Percentiles rank a stretch among this genome's conserved stretches.
These are phyloP conservation scores for Parotia lawesii DNA, from an alignment of 2,113 vertebrate species.

Conservation along the genomic window DNA sequence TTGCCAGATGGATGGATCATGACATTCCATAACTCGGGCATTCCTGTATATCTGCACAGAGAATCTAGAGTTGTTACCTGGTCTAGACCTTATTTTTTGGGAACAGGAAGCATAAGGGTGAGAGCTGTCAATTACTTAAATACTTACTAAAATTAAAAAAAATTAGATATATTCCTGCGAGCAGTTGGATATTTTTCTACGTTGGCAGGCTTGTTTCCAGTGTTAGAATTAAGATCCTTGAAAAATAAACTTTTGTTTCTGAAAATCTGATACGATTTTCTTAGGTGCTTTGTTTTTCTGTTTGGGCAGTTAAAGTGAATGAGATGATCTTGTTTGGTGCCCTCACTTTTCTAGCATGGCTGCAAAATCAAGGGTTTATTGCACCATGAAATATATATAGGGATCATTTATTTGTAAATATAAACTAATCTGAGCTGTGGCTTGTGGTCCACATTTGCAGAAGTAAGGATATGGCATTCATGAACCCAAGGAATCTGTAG, in stretches of 20 bases:
- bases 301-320: background rate
- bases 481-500: background rate
- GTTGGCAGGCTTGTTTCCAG: background rate
- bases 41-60: conserved; percentile 98
- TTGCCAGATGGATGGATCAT: conserved; percentile 99
- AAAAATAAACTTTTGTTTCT: background rate
- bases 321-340: background rate
- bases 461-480: background rate
- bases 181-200: background rate
- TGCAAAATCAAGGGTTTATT: background rate
- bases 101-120: conserved; percentile 98
- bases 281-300: background rate
- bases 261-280: background rate
- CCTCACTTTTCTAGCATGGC: background rate
- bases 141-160: background rate
- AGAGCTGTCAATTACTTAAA: conserved; percentile 11
- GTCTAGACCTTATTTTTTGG: conserved; percentile 98
- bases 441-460: background rate
- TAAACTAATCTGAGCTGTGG: background rate
- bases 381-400: background rate
- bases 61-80: conserved; percentile 97
- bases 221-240: background rate
- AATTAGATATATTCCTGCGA: background rate
- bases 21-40: conserved; percentile 99
- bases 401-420: background rate